Evolutionary conservation across 2,113 vertebrate species (phyloP).

Genomic region (Barnardius zonarius): DNA sequence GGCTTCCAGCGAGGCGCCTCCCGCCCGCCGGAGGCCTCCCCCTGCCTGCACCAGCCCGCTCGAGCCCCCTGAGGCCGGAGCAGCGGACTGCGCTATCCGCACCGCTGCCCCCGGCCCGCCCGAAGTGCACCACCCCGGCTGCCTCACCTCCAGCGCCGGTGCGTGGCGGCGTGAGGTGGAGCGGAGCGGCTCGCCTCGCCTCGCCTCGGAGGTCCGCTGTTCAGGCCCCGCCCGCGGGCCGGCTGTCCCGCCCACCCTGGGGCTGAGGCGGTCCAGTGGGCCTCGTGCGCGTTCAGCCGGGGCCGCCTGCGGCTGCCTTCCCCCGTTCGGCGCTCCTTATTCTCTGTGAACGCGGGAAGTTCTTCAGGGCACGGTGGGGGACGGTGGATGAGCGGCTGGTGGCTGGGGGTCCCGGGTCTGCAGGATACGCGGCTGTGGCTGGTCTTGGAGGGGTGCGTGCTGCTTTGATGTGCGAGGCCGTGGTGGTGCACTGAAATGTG

Average conservation of each 20-base stretch:
- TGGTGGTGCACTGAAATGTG: fast-evolving
- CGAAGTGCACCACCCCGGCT: not conserved
- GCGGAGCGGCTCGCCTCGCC: too few species aligned
- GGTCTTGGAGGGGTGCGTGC: fast-evolving
- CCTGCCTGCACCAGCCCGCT: not conserved
- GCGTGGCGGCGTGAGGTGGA: not conserved
- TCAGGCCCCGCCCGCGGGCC: not conserved
- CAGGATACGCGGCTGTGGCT: fast-evolving
- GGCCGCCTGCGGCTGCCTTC: fast-evolving
- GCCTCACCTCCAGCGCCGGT: not conserved
- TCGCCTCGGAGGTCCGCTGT: too few species aligned
- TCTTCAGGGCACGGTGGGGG: fast-evolving
- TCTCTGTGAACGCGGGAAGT: not conserved
- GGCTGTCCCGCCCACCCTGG: not conserved
- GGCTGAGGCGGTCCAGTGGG: fast-evolving
- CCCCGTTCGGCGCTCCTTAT: fast-evolving
- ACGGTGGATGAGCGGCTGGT: fast-evolving
- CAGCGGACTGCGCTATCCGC: fast-evolving
- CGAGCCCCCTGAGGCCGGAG: too few species aligned
- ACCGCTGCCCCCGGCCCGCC: not conserved
- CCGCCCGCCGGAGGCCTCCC: not conserved
- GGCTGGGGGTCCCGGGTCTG: fast-evolving
- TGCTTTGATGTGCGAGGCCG: fast-evolving
- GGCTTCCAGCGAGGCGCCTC: not conserved
- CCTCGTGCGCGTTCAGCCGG: fast-evolving